Evolutionary conservation across 2,113 vertebrate genomes (phyloP), one percentile per base, ranked within the genome.

Genomic region (Oxygymnocypris stewartii): DNA sequence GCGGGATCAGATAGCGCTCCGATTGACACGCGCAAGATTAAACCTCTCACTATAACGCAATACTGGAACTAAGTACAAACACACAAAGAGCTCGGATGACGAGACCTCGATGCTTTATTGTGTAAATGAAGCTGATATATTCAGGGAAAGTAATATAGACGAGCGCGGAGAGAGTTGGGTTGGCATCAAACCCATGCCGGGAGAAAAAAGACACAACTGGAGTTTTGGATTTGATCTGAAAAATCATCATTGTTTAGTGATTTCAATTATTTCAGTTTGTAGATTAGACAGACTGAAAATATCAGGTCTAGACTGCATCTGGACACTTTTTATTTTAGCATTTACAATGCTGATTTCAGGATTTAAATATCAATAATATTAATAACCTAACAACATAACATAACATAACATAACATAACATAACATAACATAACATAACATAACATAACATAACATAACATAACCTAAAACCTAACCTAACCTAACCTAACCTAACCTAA

Each of bases 11-110:
- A 49, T 87, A 44, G 31, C 59, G 3, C 61, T 40, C 87, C 49
- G 63, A 88, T n/a, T 85, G 69, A 40, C 84, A 82, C 54, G 14
- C n/a, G 35, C 51, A 10, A 79, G 59, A 81, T 85, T 54, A 75
- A 81, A 82, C 28, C 12, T 13, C 82, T 88, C 82, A 86, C 59
- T 44, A 77, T 85, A 63, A 67, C 14, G 25, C 44, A 69, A 59
- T 69, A 37, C 81, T 49, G 78, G 20, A 31, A 82, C 54, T 57
- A 57, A 57, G 54, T 57, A 59, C 69, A 75, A 28, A 44, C 16
- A 63, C 14, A 81, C 51, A 14, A 63, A 81, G 67, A 80, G 63
- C 11, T 89, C 69, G 77, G 69, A 85, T 85, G 85, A 67, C 74
- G 57, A 80, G 31, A 80, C 12, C 28, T 42, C 9, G 6, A 11